A percentile compares a stretch with the other conserved stretches of the same genome.
phyloP scores from a whole-genome alignment of 2,113 vertebrate genomes.

The Cochlearius cochlearius region DNA sequence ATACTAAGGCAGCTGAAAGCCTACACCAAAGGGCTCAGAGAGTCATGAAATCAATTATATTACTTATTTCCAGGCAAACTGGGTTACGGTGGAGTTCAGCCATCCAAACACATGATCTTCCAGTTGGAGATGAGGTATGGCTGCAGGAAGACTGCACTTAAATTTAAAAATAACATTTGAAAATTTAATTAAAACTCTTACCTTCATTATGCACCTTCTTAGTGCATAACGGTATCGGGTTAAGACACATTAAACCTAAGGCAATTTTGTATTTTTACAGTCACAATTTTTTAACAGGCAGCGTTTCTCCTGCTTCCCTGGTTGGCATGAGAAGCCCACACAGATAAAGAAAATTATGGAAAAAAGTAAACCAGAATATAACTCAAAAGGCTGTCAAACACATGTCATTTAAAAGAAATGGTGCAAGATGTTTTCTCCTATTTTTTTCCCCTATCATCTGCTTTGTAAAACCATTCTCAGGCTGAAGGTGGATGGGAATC shows the following conservation, averaged over 20 bases:
- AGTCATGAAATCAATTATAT: neutral
- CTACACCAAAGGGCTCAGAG: neutral
- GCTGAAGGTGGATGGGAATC: neutral
- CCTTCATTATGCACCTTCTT: neutral
- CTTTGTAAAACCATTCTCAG: neutral
- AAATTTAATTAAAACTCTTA: slow-evolving; percentile 19
- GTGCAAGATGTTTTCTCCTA: neutral
- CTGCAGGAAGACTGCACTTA: neutral
- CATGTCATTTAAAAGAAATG: neutral
- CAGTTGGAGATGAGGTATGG: neutral
- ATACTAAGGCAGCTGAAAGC: neutral
- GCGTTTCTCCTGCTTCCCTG: neutral
- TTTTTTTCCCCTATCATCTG: neutral
- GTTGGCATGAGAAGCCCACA: neutral
- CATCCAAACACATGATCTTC: neutral
- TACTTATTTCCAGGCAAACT: neutral
- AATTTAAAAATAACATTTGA: neutral
- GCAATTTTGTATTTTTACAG: neutral
- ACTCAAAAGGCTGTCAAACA: neutral
- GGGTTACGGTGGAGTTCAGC: neutral
- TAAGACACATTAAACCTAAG: neutral
- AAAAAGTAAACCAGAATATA: neutral
- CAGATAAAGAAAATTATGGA: neutral
- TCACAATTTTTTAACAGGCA: neutral
- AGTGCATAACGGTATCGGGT: neutral